Evolutionary conservation across 2,888 invertebrate genomes (phyloP).

Genomic region (Mystacides longicornis): DNA sequence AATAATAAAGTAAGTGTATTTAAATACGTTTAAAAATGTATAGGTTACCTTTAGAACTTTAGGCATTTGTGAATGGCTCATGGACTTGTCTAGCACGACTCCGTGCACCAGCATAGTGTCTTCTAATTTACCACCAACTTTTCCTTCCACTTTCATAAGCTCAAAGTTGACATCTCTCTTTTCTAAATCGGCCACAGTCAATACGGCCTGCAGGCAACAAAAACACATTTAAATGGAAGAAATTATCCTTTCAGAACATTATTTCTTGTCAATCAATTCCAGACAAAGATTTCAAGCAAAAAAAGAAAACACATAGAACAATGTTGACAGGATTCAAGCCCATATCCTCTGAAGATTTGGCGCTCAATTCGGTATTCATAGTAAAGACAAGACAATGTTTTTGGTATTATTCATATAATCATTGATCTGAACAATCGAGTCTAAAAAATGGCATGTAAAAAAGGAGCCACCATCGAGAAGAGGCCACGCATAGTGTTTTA

Average conservation of each 20-base stretch:
- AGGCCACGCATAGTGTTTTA: no score
- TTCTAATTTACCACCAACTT: slow-evolving; percentile 94
- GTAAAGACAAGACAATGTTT: no score
- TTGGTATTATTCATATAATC: no score
- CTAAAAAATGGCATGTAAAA: no score
- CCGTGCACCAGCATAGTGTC: slow-evolving; percentile 95
- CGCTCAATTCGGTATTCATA: no score
- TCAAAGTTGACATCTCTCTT: slow-evolving; percentile 98
- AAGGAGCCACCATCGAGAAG: no score
- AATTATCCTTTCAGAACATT: neutral
- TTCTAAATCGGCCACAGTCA: slow-evolving; percentile 91
- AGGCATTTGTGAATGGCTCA: slow-evolving; percentile 99
- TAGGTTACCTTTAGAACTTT: slow-evolving; percentile 58
- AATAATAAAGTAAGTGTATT: slow-evolving; percentile 15
- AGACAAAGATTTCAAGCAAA: neutral
- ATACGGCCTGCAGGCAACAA: slow-evolving; percentile 79
- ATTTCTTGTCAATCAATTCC: neutral
- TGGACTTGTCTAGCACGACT: slow-evolving; percentile 96
- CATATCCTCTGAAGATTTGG: no score
- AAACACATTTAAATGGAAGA: no score
- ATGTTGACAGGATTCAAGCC: no score
- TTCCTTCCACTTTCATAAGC: slow-evolving; percentile 96
- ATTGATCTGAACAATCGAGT: no score
- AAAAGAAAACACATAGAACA: no score
- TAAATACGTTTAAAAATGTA: no score